A percentile compares a stretch with the other conserved stretches of the same genome.
Conservation (phyloP, 1,140 invertebrate genomes). For the Dreissena rostriformis region DNA sequence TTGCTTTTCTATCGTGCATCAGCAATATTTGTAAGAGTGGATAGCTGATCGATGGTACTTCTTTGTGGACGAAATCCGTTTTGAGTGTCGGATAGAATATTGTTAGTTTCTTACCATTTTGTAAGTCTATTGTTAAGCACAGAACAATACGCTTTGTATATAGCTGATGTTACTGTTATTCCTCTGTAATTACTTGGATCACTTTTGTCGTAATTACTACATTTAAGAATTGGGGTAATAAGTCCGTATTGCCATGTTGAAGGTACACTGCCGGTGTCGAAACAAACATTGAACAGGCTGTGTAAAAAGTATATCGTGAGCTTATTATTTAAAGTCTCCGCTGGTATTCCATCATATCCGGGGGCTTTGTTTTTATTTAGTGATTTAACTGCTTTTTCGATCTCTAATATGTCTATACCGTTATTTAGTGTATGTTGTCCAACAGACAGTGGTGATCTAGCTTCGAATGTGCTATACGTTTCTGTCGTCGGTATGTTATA, state of each 20-base stretch:
- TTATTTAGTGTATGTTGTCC: too few relatives aligned
- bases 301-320: background rate
- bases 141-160: slow-evolving; percentile 43
- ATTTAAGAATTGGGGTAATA: slow-evolving; percentile 31
- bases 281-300: slow-evolving; percentile 22
- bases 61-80: slow-evolving; percentile 49
- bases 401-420: too few relatives aligned
- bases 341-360: background rate
- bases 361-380: slow-evolving; percentile 10
- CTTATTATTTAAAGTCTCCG: background rate
- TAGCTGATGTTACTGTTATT: slow-evolving; percentile 31
- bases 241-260: background rate
- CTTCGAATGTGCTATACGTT: too few relatives aligned
- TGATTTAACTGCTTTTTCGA: background rate
- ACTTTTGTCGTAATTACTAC: slow-evolving; percentile 3
- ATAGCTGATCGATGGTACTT: slow-evolving; percentile 47
- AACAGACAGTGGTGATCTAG: too few relatives aligned
- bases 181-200: slow-evolving; percentile 31
- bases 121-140: slow-evolving; percentile 33
- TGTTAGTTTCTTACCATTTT: slow-evolving; percentile 14
- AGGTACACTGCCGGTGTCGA: background rate
- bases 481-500: too few relatives aligned
- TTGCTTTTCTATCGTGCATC: slow-evolving; percentile 28
- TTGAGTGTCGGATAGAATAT: slow-evolving; percentile 34
- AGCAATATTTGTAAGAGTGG: slow-evolving; percentile 20